Base-by-base conservation (phyloP, 2,797 vertebrate species). In the Poliocrania exsul region DNA sequence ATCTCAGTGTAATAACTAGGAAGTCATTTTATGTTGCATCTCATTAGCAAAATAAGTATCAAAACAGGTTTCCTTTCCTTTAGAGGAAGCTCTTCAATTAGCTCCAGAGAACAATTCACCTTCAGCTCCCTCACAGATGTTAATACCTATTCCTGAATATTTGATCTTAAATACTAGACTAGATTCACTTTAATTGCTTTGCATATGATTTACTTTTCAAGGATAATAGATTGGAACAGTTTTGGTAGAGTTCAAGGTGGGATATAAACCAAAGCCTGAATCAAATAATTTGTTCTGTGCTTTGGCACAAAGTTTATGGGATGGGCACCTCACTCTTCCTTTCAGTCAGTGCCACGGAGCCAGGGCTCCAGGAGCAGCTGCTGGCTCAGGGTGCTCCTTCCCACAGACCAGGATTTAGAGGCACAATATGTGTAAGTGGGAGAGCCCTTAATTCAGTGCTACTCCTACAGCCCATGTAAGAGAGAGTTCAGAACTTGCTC, bases 41-140 rank as follows among this genome's bases (percentile, higher is more conserved):
- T 92, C 81, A 93, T 96, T 97, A 96, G 42, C 50, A 95, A 96
- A 93, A 73, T 70, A 91, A 97, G 71, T 66, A 96, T 86, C 94
- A 95, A 92, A 97, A 93, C 91, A 95, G 71, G 80, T 87, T 93
- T 97, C 66, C 83, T 88, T 92, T 79, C 50, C 80, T 92, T 95
- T 66, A 70, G 87, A 95, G 77, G 37, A 86, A 90, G 73, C 67
- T 96, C 89, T 92, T 95, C 92, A 88, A 20, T 90, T 90, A 90
- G 31, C 44, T 91, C 44, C 54, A 75, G 91, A 92, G 82, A 93
- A 95, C 81, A 93, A 92, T 91, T 93, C 89, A 92, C 80, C 92
- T 88, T 94, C 61, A 71, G 79, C 83, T 96, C 75, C 38, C 29
- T 91, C 66, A 60, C 65, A 64, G 28, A 6, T 6, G 7, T 72